phyloP scores from a whole-genome alignment of 2,113 vertebrate genomes.

The Athene cunicularia region DNA sequence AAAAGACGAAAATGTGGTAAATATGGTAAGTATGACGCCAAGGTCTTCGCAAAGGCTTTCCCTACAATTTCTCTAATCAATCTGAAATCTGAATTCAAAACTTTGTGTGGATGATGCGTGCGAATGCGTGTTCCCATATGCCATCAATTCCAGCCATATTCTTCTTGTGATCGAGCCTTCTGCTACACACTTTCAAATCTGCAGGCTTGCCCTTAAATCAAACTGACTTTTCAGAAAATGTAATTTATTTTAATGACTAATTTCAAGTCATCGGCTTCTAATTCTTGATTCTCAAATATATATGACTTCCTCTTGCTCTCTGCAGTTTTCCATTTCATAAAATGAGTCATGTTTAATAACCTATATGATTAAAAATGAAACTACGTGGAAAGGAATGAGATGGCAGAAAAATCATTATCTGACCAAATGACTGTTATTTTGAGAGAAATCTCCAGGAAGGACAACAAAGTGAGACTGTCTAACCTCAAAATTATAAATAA shows the following conservation, averaged over 20 bases:
- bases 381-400: constrained; percentile 34
- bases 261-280: constrained; percentile 53
- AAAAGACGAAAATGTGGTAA: constrained; percentile 82
- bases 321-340: constrained; percentile 63
- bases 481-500: not conserved
- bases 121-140: constrained; percentile 35
- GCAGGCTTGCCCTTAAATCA: constrained; percentile 67
- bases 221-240: constrained; percentile 47
- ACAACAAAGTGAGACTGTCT: not conserved
- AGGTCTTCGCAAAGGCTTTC: constrained; percentile 67
- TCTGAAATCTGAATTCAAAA: constrained; percentile 68
- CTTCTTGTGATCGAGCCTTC: constrained; percentile 68
- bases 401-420: constrained; percentile 53
- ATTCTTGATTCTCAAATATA: constrained; percentile 62
- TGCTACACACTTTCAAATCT: constrained; percentile 67
- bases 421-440: constrained; percentile 46
- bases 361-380: constrained; percentile 58
- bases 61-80: constrained; percentile 66
- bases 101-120: constrained; percentile 23
- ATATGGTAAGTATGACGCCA: constrained; percentile 74
- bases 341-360: constrained; percentile 57
- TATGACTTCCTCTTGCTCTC: constrained; percentile 65
- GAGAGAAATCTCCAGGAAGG: constrained; percentile 44
- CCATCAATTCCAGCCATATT: constrained; percentile 48
- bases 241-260: constrained; percentile 60